Evolutionary conservation across 2,797 vertebrate genomes (phyloP), one percentile per base, ranked within the genome.

Genomic region (Malurus leucopterus): DNA sequence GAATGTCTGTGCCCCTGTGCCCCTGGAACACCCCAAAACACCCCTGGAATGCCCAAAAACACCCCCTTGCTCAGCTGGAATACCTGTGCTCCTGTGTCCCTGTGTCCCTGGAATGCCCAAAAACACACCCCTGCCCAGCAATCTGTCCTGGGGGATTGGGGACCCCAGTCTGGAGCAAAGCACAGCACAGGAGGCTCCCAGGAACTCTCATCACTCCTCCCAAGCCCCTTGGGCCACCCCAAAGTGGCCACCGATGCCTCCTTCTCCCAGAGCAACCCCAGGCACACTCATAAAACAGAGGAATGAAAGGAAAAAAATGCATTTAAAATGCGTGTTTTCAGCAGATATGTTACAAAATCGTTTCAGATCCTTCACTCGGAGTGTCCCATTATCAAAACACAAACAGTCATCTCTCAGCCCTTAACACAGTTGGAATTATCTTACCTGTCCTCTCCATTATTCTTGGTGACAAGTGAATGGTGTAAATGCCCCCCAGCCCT

Each of bases 381-480:
- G 76, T 84, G 54, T 27, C 55, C 85, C 83, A 64, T 88, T 94
- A 84, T 50, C 64, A 84, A 65, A 88, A 84, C 40, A 50, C 17
- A 3, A 40, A 43, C 23, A 82, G 87, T 43, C 77, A 67, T 76
- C 23, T 14, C 82, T 78, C 88, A 92, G 6, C 49, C 36, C 73
- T 58, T 57, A 80, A 68, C 55, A 74, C n/a, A 44, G 92, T 4
- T 71, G 86, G 94, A 94, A 90, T 93, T 93, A 83, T 93, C 75
- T 85, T 63, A 81, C 63, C 61, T 70, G 59, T 78, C 43, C 63
- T 77, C 82, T 84, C 62, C 87, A 86, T 96, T 93, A 90, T 65
- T 96, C 92, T 89, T 65, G 29, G 30, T 95, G 95, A 95, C 93
- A 95, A 93, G 91, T 14, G 6, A 82, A 75, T 43, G 93, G 68